Base-by-base conservation (phyloP, 2,797 vertebrate species). In the Galago senegalensis region DNA sequence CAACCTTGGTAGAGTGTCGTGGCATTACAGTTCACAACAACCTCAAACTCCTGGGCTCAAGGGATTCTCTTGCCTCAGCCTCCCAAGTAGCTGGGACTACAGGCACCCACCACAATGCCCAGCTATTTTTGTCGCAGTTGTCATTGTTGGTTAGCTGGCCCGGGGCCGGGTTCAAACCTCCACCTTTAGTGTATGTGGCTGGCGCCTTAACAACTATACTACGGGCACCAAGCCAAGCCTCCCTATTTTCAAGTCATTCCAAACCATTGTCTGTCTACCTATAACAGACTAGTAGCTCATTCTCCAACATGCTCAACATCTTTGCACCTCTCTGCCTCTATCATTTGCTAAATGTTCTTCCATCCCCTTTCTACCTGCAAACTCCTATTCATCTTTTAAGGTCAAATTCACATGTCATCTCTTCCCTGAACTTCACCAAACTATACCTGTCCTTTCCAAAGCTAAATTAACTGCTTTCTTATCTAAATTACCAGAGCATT, bases 281-380 rank as follows among this genome's bases (percentile, higher is more conserved):
- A 1, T 20, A 88, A 60, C 3, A 80, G 40, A 94, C 79, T 60
- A 77, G 23, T 70, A 84, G 58, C 31, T 90, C n/a, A 81, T 77
- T 73, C 56, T 77, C n/a, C 58, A 94, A 87, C 23, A 76, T 65
- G 65, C n/a, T 46, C 79, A 92, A 84, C 4, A 76, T 53, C 14
- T 76, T 93, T 79, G 3, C 53, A 91, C 76, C 73, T 95, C 70
- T 34, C 5, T 34, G n/a, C 81, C 65, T 93, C 86, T 67, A 73
- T 75, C 60, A 83, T 84, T 73, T 77, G 29, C 61, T 94, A 60
- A 86, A 93, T 81, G 29, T 89, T 87, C 70, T 89, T 82, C 61
- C 8, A 76, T 49, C 3, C 21, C 43, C 31, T 84, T 87, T 63
- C n/a, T 73, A 95, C 27, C 34, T 67, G n/a, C 13, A 92, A 89